These are phyloP conservation scores for Pristionchus mayeri DNA, from an alignment of 2,888 invertebrate species.

Conservation along the genomic window DNA sequence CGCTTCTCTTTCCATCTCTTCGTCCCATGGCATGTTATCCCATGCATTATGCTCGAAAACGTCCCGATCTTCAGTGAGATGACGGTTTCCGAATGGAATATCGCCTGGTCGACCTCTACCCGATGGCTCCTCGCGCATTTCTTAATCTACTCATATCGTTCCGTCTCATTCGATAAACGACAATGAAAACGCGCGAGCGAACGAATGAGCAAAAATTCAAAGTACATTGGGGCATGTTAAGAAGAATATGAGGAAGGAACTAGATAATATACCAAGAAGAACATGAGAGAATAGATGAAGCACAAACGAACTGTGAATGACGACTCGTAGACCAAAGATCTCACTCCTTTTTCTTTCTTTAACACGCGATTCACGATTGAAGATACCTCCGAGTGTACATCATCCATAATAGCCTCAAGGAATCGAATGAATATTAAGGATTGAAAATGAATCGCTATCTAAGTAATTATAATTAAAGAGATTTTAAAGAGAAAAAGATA, in stretches of 20 bases:
- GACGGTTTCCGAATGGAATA: conserved; percentile 60
- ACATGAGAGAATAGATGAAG: not conserved
- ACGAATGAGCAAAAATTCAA: conserved; percentile 28
- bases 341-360: conserved; percentile 64
- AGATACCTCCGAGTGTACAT: conserved; percentile 64
- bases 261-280: not conserved
- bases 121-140: conserved; percentile 48
- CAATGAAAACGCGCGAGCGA: conserved; percentile 41
- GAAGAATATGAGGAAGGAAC: conserved; percentile 60
- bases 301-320: conserved; percentile 61
- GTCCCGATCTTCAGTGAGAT: conserved; percentile 57
- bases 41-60: conserved; percentile 73
- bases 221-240: conserved; percentile 51
- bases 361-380: conserved; percentile 64
- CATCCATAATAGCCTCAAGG: conserved; percentile 11
- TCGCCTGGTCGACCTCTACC: conserved; percentile 44
- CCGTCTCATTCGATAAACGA: not conserved
- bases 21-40: conserved; percentile 75
- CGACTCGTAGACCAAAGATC: conserved; percentile 67
- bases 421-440: not conserved
- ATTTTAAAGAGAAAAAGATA: no score
- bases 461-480: no score
- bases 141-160: conserved; percentile 32
- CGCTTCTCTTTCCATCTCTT: conserved; percentile 69
- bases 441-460: not conserved